These are phyloP conservation scores for Aporophyla nigra DNA, from an alignment of 2,888 invertebrate species.

Conservation along the genomic window DNA sequence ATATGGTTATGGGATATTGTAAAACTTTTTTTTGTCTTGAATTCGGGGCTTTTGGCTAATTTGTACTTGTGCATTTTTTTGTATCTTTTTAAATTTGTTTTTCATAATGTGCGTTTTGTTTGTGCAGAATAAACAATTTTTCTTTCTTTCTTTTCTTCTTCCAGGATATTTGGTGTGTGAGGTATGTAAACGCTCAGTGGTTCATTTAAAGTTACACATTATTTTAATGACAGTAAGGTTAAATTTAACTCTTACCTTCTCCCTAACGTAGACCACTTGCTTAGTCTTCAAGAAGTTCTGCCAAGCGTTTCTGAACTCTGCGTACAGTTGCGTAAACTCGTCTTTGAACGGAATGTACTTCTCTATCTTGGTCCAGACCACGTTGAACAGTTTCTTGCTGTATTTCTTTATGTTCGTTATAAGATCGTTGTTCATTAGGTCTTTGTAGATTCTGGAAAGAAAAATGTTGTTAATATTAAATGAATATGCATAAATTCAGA, in stretches of 20 bases:
- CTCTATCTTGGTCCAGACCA: conserved; percentile 84
- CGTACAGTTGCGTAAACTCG: conserved; percentile 82
- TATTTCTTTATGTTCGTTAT: conserved; percentile 95
- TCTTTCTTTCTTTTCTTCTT: too few species aligned
- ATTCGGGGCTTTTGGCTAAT: too few species aligned
- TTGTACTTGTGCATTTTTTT: too few species aligned
- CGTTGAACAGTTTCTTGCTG: conserved; percentile 92
- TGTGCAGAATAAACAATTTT: too few species aligned
- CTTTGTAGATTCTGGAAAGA: conserved; percentile 92
- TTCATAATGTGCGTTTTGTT: too few species aligned
- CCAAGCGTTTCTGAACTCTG: conserved; percentile 86
- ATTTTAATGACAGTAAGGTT: not conserved
- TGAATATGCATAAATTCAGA: too few species aligned
- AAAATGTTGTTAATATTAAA: too few species aligned
- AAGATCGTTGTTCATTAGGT: conserved; percentile 94
- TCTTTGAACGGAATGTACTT: conserved; percentile 88
- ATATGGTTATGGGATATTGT: too few species aligned
- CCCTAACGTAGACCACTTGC: conserved; percentile 85
- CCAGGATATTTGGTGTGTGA: too few species aligned
- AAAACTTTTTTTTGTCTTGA: too few species aligned
- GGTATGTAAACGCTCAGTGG: too few species aligned
- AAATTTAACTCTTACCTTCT: conserved; percentile 77
- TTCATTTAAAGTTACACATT: not conserved
- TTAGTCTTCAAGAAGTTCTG: conserved; percentile 85
- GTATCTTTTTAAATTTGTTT: too few species aligned